phyloP scores from a whole-genome alignment of 2,113 vertebrate genomes.

The Clinocottus analis region DNA sequence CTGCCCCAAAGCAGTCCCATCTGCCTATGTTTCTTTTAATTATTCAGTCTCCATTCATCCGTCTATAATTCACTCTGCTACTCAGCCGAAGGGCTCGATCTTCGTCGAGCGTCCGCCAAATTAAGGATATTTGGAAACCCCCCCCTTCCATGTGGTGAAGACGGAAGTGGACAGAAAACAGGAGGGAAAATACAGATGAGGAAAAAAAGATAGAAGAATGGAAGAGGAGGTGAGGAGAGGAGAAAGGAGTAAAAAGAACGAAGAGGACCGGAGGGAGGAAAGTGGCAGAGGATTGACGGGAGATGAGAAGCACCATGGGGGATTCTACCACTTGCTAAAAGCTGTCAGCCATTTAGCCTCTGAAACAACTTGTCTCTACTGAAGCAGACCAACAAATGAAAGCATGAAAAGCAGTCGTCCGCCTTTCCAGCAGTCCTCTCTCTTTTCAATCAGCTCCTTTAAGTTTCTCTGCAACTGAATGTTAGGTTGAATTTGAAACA shows the following conservation, averaged over 20 bases:
- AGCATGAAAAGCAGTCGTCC: not conserved
- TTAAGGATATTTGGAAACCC: conserved; percentile 35
- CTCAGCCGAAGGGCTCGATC: conserved; percentile 22
- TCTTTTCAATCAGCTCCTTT: not conserved
- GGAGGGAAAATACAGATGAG: not conserved
- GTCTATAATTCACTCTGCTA: conserved; percentile 57
- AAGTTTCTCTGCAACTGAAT: not conserved
- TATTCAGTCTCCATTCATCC: conserved; percentile 57
- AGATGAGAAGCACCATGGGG: conserved; percentile 32
- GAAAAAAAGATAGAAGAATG: not conserved
- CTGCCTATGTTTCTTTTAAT: conserved; percentile 59
- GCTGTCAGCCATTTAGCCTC: conserved; percentile 50
- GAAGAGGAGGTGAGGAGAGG: not conserved
- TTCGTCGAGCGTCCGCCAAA: conserved; percentile 17
- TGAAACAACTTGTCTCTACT: conserved; percentile 30
- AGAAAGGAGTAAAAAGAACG: not conserved
- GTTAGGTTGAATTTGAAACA: not conserved
- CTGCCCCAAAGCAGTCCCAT: conserved; percentile 52
- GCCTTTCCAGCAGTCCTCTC: not conserved
- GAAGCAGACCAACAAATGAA: conserved; percentile 35
- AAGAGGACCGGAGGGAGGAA: conserved; percentile 1
- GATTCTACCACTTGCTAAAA: conserved; percentile 24
- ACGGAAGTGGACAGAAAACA: not conserved
- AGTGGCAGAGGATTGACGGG: conserved; percentile 16
- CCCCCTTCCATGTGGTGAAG: conserved; percentile 13